These are phyloP conservation scores for Synanthedon formicaeformis DNA, from an alignment of 2,888 invertebrate genomes.

Conservation along the genomic window DNA sequence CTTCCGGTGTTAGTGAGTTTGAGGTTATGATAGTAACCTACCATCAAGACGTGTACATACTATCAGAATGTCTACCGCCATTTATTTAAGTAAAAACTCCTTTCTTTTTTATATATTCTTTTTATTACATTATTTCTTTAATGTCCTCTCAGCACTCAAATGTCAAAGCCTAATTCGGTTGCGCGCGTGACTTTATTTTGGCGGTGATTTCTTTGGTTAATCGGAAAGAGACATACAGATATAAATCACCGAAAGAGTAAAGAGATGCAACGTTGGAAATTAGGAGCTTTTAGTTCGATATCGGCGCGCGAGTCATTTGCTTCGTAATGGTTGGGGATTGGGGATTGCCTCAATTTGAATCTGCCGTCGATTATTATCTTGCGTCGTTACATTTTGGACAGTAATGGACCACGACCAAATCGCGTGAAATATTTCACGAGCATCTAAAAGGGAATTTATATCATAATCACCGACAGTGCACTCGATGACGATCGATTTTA, in stretches of 20 bases:
- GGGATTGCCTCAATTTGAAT: conserved; percentile 53
- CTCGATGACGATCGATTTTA: too few relatives aligned
- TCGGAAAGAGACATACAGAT: conserved; percentile 20
- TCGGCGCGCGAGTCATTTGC: conserved; percentile 50
- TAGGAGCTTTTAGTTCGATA: conserved; percentile 49
- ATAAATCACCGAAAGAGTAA: not conserved
- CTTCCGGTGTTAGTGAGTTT: too few relatives aligned
- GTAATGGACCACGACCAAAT: conserved; percentile 27
- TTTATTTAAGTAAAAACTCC: too few relatives aligned
- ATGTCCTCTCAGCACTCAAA: too few relatives aligned
- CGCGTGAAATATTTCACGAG: too few relatives aligned
- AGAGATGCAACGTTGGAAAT: conserved; percentile 17
- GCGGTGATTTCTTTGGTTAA: conserved; percentile 30
- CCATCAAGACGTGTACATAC: too few relatives aligned
- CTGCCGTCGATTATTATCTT: conserved; percentile 29
- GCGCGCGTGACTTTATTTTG: conserved; percentile 47
- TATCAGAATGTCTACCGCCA: too few relatives aligned
- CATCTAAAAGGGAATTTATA: too few relatives aligned
- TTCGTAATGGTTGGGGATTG: conserved; percentile 43
- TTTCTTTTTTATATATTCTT: too few relatives aligned
- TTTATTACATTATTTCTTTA: too few relatives aligned
- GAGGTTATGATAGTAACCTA: too few relatives aligned
- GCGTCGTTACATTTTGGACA: conserved; percentile 23
- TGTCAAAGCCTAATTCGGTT: conserved; percentile 30
- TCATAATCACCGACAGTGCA: too few relatives aligned